Conservation (phyloP, 37 sponge, comb jelly and placozoan species). For the Beroe forskalii region DNA sequence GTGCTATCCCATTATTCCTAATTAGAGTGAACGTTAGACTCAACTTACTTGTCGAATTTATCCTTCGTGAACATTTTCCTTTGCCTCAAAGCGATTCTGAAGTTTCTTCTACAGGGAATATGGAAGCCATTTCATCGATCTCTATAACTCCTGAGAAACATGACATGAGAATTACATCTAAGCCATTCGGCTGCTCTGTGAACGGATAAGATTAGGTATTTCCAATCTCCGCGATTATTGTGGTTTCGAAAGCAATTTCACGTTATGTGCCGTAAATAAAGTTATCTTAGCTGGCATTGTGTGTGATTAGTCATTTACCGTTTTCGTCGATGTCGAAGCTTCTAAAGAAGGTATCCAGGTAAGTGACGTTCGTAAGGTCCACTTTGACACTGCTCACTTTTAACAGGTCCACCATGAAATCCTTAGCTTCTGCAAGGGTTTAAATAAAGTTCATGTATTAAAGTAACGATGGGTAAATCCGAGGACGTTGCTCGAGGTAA, state of each 20-base stretch:
- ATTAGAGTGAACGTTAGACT: background rate
- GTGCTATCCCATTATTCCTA: too few relatives aligned
- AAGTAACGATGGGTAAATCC: too few relatives aligned
- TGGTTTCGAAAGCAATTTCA: too few relatives aligned
- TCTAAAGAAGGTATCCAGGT: constrained; percentile 61
- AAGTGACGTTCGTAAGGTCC: constrained; percentile 26
- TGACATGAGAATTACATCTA: background rate
- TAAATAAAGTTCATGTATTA: too few relatives aligned
- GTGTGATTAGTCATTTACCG: too few relatives aligned
- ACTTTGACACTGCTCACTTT: constrained; percentile 58
- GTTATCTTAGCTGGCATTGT: too few relatives aligned
- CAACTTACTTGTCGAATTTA: constrained; percentile 38
- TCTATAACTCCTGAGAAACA: constrained; percentile 32
- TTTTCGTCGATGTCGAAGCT: constrained; percentile 52
- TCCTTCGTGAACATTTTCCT: constrained; percentile 37
- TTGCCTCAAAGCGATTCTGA: constrained; percentile 1
- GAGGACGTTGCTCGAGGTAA: too few relatives aligned
- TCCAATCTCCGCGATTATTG: too few relatives aligned
- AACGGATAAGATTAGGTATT: background rate
- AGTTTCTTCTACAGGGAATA: constrained; percentile 53
- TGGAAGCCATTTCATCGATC: constrained; percentile 54
- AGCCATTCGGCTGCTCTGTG: background rate
- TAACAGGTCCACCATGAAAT: constrained; percentile 39
- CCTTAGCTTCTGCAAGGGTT: constrained; percentile 11
- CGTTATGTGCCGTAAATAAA: too few relatives aligned